Evolutionary conservation across 2,888 invertebrate genomes (phyloP).

Genomic region (Hedya salicella): DNA sequence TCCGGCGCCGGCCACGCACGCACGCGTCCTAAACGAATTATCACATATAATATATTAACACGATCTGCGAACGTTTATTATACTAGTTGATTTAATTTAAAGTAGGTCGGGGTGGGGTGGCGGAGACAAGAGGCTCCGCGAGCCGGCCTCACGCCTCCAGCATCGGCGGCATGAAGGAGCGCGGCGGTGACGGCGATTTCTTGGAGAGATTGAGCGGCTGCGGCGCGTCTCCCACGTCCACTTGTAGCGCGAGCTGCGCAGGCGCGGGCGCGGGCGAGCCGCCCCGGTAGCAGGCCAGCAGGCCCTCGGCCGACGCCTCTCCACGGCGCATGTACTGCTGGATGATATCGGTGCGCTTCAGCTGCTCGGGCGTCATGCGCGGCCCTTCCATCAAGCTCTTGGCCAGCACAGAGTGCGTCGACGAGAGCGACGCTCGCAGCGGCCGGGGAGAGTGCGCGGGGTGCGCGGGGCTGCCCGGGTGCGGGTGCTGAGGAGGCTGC

Average conservation of each 20-base stretch:
- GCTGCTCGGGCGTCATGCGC: conserved; percentile 96
- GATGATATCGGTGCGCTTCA: conserved; percentile 96
- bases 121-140: conserved; percentile 81
- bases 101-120: conserved; percentile 83
- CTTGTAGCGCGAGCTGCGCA: conserved; percentile 88
- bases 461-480: conserved; percentile 71
- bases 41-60: conserved; percentile 89
- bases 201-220: conserved; percentile 96
- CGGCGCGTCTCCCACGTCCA: conserved; percentile 92
- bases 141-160: conserved; percentile 86
- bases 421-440: conserved; percentile 87
- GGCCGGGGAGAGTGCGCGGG: conserved; percentile 84
- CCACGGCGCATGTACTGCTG: conserved; percentile 96
- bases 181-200: conserved; percentile 88
- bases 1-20: conserved; percentile 83
- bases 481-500: conserved; percentile 82
- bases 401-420: conserved; percentile 95
- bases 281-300: conserved; percentile 70
- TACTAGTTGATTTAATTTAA: conserved; percentile 79
- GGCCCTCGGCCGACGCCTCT: conserved; percentile 82
- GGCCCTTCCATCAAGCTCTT: conserved; percentile 97
- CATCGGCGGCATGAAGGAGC: conserved; percentile 86
- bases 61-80: conserved; percentile 85
- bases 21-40: conserved; percentile 85
- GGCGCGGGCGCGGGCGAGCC: conserved; percentile 79